Conservation (phyloP, 2,113 vertebrate genomes). For the Mus spicilegus region DNA sequence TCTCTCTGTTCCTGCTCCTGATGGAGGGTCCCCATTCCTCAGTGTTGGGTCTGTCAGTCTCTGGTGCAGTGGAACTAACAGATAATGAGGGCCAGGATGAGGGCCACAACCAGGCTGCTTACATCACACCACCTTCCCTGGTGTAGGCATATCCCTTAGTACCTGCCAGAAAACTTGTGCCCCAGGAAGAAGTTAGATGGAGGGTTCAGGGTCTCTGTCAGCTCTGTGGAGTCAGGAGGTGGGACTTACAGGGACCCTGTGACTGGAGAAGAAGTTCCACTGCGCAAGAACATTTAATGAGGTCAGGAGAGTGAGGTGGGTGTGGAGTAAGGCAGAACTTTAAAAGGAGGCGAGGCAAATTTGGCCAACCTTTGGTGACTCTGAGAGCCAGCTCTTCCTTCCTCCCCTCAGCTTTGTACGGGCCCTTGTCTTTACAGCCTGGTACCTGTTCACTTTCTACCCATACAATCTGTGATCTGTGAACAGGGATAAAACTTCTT, state of each 20-base stretch:
- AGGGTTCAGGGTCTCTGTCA: not conserved
- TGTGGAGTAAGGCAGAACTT: not conserved
- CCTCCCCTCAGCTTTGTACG: not conserved
- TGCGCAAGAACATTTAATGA: not conserved
- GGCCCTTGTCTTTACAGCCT: too few species aligned
- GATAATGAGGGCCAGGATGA: constrained; percentile 49
- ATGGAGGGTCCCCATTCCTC: not conserved
- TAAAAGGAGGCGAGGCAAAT: not conserved
- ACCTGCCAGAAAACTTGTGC: not conserved
- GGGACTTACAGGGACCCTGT: not conserved
- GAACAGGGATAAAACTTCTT: too few species aligned
- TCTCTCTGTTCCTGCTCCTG: not conserved
- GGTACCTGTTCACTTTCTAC: not conserved
- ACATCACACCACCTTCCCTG: not conserved
- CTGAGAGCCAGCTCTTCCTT: not conserved
- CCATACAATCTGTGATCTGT: not conserved
- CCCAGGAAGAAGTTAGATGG: not conserved
- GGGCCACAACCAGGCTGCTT: not conserved
- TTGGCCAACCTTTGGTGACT: not conserved
- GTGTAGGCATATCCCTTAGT: not conserved
- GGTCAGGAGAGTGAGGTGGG: not conserved
- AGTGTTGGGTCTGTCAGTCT: not conserved
- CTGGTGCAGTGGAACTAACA: constrained; percentile 33
- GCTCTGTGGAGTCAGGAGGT: not conserved
- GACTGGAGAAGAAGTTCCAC: not conserved